Percentiles rank a stretch among this genome's conserved stretches.
Evolutionary conservation across 1,140 invertebrate species (phyloP).

Genomic region (Neodiprion fabricii): DNA sequence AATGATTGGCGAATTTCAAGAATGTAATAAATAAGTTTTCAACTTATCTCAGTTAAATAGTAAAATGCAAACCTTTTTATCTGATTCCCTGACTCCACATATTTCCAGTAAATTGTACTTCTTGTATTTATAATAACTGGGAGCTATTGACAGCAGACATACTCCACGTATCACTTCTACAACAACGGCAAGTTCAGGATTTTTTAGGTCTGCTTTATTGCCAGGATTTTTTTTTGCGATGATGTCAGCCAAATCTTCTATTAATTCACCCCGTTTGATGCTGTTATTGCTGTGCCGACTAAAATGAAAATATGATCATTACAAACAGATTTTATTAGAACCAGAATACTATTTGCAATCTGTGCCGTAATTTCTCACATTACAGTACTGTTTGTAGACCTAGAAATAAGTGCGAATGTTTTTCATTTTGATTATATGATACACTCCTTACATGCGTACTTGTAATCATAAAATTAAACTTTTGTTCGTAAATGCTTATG

Average conservation of each 20-base stretch:
- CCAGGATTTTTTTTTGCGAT: slow-evolving; percentile 71
- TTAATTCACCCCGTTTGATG: slow-evolving; percentile 73
- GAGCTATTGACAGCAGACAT: slow-evolving; percentile 71
- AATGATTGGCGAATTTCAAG: too few relatives aligned
- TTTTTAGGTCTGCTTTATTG: slow-evolving; percentile 80
- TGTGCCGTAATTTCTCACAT: too few relatives aligned
- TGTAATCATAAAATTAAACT: slow-evolving; percentile 18
- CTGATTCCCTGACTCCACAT: slow-evolving; percentile 40
- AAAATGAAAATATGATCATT: slow-evolving; percentile 22
- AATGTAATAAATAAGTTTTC: too few relatives aligned
- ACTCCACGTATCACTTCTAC: slow-evolving; percentile 77
- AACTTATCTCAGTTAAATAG: too few relatives aligned
- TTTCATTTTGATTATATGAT: slow-evolving; percentile 21
- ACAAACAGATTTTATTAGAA: too few relatives aligned
- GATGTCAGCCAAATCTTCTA: slow-evolving; percentile 73
- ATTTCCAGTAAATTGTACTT: slow-evolving; percentile 74
- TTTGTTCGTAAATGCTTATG: too few relatives aligned
- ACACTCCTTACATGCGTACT: background rate
- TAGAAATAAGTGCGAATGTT: too few relatives aligned
- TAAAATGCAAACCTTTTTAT: background rate
- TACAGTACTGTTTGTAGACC: too few relatives aligned
- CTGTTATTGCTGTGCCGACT: slow-evolving; percentile 79
- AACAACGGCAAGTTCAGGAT: slow-evolving; percentile 76
- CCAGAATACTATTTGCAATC: too few relatives aligned
- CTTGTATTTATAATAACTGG: slow-evolving; percentile 70